A percentile compares a stretch with the other conserved stretches of the same genome.
Evolutionary conservation across 1,140 invertebrate genomes (phyloP).

Genomic region (Drosophila hydei): DNA sequence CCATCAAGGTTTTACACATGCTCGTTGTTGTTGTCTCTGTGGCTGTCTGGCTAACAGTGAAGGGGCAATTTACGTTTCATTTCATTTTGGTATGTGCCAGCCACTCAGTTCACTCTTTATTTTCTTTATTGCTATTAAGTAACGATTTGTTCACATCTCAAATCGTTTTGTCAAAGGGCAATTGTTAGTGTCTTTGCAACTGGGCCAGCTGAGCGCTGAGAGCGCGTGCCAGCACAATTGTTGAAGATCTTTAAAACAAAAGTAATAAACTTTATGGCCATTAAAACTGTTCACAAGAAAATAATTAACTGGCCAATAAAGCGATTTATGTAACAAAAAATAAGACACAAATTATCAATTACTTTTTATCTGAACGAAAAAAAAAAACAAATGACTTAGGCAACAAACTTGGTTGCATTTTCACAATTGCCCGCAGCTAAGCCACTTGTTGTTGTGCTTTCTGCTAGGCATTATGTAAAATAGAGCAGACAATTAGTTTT

Average conservation of each 20-base stretch:
- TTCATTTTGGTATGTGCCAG: slow-evolving; percentile 54
- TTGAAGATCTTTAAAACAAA: slow-evolving; percentile 9
- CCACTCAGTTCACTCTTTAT: slow-evolving; percentile 45
- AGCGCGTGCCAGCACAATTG: slow-evolving; percentile 6
- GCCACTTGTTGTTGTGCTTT: slow-evolving; percentile 18
- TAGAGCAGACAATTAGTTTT: slow-evolving; percentile 80
- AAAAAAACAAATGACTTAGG: slow-evolving; percentile 67
- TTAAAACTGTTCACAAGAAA: slow-evolving; percentile 21
- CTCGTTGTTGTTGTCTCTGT: slow-evolving; percentile 18
- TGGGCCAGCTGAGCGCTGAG: slow-evolving; percentile 37
- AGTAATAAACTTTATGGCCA: neutral
- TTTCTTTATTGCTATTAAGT: slow-evolving; percentile 70
- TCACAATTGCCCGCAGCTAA: slow-evolving; percentile 21
- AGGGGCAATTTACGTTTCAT: slow-evolving; percentile 76
- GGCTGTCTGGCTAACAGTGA: slow-evolving; percentile 45
- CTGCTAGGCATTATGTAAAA: slow-evolving; percentile 76
- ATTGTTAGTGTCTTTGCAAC: slow-evolving; percentile 44
- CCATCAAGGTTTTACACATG: slow-evolving; percentile 50
- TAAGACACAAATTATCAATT: neutral
- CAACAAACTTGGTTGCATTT: slow-evolving; percentile 45
- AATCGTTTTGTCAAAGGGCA: slow-evolving; percentile 41
- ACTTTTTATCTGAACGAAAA: neutral
- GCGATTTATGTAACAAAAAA: slow-evolving; percentile 21
- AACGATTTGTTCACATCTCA: slow-evolving; percentile 41
- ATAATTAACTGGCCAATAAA: slow-evolving; percentile 1